Base-by-base conservation (phyloP, 2,113 vertebrate species). In the Hypanus sabinus region DNA sequence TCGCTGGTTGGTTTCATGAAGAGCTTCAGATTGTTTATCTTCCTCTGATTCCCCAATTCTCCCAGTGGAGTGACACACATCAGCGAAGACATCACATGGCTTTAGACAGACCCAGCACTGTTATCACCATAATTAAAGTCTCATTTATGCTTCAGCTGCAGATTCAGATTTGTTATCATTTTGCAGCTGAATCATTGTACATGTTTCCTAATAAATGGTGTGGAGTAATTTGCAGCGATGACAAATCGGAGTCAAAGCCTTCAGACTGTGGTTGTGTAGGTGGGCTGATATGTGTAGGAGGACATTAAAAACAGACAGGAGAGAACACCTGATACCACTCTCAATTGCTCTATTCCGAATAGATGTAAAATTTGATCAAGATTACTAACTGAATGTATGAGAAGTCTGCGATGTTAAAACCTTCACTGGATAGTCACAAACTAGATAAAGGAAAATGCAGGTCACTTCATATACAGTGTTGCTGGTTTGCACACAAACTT, bases 91-190 rank as follows among this genome's bases (percentile, higher is more conserved):
- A 93, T 36, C 91, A 73, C 68, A 62, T 92, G 88, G 62, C 88
- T 38, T 92, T 38, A 92, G 88, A 92, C 91, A 93, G 68, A 93
- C 91, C 33, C 91, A 73, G 68, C 68, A 75, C 91, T 93, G 91
- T 46, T 73, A 93, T 93, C 68, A 46, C 33, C 65, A 55, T 93
- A 73, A 93, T 93, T 93, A 73, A 93, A 73, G 91, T 93, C 68
- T 93, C 91, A 93, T 93, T 73, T 71, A 71, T 93, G 38, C 68
- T 93, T 93, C 70, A 73, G 91, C 91, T 93, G 91, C 91, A 93
- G 38, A 93, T 93, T 73, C 68, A 55, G 38, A 73, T 93, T 93
- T 93, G 91, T 93, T 93, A 93, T 93, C 65, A 93, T 93, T 93
- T 93, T 93, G 68, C 91, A 93, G 36, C 91, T 71, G 91, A 93